Percentiles rank a stretch among this genome's conserved stretches.
Evolutionary conservation across 2,113 vertebrate genomes (phyloP).

Genomic region (Ceyx margarethae): DNA sequence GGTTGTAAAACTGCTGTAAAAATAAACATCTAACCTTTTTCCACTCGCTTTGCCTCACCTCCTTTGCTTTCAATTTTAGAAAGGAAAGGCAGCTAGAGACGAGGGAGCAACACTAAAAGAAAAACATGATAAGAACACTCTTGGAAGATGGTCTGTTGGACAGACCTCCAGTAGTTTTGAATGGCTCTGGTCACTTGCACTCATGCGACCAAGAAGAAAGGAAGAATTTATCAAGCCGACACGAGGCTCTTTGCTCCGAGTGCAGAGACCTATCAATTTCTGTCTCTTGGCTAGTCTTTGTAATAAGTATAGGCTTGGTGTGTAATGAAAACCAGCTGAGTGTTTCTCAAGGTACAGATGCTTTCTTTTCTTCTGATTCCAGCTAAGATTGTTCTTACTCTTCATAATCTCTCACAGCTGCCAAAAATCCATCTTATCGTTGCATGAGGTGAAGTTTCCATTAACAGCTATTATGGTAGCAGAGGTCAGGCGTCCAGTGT

Average conservation of each 20-base stretch:
- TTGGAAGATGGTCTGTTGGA: conserved; percentile 13
- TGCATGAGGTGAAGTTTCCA: conserved; percentile 93
- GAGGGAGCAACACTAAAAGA: not conserved
- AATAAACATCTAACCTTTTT: not conserved
- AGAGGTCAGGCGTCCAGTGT: conserved; percentile 74
- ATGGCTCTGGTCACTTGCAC: conserved; percentile 61
- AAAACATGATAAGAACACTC: not conserved
- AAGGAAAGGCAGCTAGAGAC: not conserved
- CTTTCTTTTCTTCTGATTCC: conserved; percentile 85
- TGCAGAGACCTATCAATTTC: conserved; percentile 71
- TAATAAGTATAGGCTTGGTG: conserved; percentile 82
- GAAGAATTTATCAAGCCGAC: conserved; percentile 69
- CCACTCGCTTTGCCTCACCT: not conserved
- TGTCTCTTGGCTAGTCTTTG: conserved; percentile 81
- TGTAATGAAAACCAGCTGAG: conserved; percentile 90
- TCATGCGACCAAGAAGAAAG: conserved; percentile 43
- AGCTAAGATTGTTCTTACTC: conserved; percentile 82
- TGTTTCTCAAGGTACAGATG: conserved; percentile 81
- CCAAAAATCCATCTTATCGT: conserved; percentile 85
- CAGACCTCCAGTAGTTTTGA: conserved; percentile 37
- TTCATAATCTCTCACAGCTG: conserved; percentile 89
- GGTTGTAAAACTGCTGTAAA: not conserved
- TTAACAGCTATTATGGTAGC: conserved; percentile 80
- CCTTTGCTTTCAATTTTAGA: not conserved
- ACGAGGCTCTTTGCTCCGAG: conserved; percentile 42